Evolutionary conservation across 1,140 invertebrate genomes (phyloP), one percentile per base, ranked within the genome.

Genomic region (Papilio helenus): DNA sequence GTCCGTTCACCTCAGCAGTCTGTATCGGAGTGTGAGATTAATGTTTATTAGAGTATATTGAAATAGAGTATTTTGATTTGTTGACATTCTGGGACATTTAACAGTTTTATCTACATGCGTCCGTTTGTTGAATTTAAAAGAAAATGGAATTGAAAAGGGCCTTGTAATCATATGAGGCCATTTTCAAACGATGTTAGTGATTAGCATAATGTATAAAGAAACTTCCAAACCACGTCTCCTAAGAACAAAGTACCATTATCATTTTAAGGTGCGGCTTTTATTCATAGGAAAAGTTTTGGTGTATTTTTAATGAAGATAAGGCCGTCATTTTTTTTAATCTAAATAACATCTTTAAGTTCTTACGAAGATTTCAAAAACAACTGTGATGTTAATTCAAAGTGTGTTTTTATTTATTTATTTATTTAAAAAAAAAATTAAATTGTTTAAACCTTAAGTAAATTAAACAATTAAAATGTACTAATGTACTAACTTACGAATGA

Each of bases 241-340:
- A 29, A 65, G 61, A 29, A 65, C 61, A 65, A 65, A 65, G 61
- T 65, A 26, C 26, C 12, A 65, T 65, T 65, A 29, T 34, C 61
- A 16, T 65, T 29, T 65, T 65, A 65, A 29, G 61, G 23, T 65
- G 23, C 0, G 3, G 61, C 3, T 65, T 65, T 65, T 65, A 65
- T 65, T 65, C 61, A 65, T 65, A 65, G 12, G 61, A 65, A 65
- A 65, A 65, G 23, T 65, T 65, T 65, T 65, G 61, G 61, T 65
- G 61, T 65, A 65, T 65, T 65, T 26, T 65, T 65, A 65, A 65
- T 65, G 23, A 65, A 65, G 61, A 26, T 65, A 65, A 65, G 61
- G 3, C 10, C 26, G 61, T 29, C 9, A 61, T 23, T 61, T 29
- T 65, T 61, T 58, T 65, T 14, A 12, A 29, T 26, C 26, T 29